Percentiles rank a stretch among this genome's conserved stretches.
phyloP scores from a whole-genome alignment of 1,140 invertebrate species.

The Zaprionus gabonicus region DNA sequence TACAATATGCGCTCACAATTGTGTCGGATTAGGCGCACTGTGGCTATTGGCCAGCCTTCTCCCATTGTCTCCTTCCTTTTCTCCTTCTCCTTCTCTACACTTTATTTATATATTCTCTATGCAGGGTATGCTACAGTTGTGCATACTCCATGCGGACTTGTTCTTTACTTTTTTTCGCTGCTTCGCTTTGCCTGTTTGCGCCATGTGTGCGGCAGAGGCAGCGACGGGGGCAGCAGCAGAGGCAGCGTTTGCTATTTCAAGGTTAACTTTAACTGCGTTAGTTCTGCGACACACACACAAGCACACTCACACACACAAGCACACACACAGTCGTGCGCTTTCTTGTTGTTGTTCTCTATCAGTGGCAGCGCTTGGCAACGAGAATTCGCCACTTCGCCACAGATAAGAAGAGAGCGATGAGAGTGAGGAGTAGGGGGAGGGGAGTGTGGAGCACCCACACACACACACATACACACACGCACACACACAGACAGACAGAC shows the following conservation, averaged over 20 bases:
- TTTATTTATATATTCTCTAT: not conserved
- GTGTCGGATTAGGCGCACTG: not conserved
- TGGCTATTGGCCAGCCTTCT: too few species aligned
- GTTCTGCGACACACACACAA: slow-evolving; percentile 42
- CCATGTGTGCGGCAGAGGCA: slow-evolving; percentile 39
- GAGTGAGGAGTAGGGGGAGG: too few species aligned
- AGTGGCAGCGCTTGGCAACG: slow-evolving; percentile 45
- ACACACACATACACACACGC: not conserved
- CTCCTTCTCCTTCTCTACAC: not conserved
- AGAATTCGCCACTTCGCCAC: slow-evolving; percentile 23
- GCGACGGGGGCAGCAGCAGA: not conserved
- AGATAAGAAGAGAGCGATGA: slow-evolving; percentile 12
- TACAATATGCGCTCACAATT: not conserved
- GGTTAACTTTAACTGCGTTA: slow-evolving; percentile 73
- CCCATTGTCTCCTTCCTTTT: not conserved
- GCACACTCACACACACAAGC: slow-evolving; percentile 1
- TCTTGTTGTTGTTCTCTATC: slow-evolving; percentile 36
- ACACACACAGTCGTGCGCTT: slow-evolving; percentile 16
- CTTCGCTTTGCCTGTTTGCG: slow-evolving; percentile 42
- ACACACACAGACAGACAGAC: not conserved
- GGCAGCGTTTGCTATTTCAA: slow-evolving; percentile 77
- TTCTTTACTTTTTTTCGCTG: slow-evolving; percentile 24
- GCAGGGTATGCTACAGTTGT: slow-evolving; percentile 12
- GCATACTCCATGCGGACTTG: slow-evolving; percentile 3
- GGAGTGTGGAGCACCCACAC: not conserved